Evolutionary conservation across 2,888 invertebrate species (phyloP), one percentile per base, ranked within the genome.

Genomic region (Allygus modestus): DNA sequence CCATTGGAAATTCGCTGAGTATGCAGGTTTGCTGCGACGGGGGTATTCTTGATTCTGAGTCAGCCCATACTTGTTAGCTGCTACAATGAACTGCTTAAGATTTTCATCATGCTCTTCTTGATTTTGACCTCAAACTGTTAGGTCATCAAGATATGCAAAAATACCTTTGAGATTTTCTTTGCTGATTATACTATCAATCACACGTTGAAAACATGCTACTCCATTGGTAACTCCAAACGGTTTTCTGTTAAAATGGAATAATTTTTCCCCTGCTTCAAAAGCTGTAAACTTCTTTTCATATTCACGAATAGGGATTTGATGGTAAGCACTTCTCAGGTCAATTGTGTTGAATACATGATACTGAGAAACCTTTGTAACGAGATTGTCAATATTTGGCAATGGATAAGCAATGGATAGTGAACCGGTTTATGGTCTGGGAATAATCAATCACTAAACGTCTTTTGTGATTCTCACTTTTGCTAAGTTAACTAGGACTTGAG

Each of bases 201-300:
- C 85, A n/a, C 51, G 61, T 20, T 87, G 86, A 33, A 86, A 87
- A 43, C 81, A 51, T 0, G 84, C 23, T 0, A 86, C 85, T 23
- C 86, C 86, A 82, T 87, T 87, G 0, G 84, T 87, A 2, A 87
- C 85, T 0, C 87, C 85, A 82, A 86, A 86, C 4, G 86, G 84
- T 11, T 85, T 83, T 43, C 84, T 46, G 28, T 37, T 33, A 79
- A 85, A 86, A 65, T 87, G 86, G 81, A 77, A 86, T 20, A 85
- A 75, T 23, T 84, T 37, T 17, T 84, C 77, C 61, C 69, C 77
- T 33, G 77, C 84, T n/a, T n/a, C n/a, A n/a, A n/a, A n/a, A n/a
- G n/a, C n/a, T n/a, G n/a, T n/a, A n/a, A n/a, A n/a, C n/a, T n/a
- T n/a, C n/a, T n/a, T n/a, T n/a, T n/a, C n/a, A n/a, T n/a, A n/a